Conservation (phyloP, 2,888 invertebrate genomes). For the Tridacna crocea region DNA sequence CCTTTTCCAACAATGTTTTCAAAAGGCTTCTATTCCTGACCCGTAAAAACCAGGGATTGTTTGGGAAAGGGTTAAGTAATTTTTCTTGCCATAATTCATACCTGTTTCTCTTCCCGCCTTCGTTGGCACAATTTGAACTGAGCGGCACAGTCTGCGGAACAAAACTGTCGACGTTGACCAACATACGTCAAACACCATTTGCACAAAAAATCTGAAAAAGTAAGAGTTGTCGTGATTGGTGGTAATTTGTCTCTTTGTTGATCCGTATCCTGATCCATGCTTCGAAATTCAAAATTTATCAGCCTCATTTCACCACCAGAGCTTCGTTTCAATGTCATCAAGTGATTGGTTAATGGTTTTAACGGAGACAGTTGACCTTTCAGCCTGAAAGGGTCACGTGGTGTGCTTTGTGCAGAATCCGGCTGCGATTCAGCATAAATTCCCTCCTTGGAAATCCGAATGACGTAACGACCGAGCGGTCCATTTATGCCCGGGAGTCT, state of each 20-base stretch:
- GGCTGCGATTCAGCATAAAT: conserved; percentile 20
- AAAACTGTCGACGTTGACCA: conserved; percentile 63
- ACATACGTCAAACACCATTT: conserved; percentile 64
- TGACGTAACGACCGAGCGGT: conserved; percentile 46
- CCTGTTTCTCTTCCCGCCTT: conserved; percentile 57
- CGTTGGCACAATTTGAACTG: conserved; percentile 61
- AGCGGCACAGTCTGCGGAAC: conserved; percentile 62
- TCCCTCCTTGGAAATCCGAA: conserved; percentile 32
- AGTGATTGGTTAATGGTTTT: conserved; percentile 40
- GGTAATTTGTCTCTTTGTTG: conserved; percentile 28
- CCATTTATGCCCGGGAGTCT: conserved; percentile 46
- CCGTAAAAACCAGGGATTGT: no score
- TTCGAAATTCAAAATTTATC: conserved; percentile 53
- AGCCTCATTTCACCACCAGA: conserved; percentile 37
- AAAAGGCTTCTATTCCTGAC: no score
- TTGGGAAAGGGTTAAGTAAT: no score
- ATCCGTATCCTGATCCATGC: conserved; percentile 37
- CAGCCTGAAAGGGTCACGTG: conserved; percentile 19
- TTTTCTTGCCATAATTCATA: not conserved
- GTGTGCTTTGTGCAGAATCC: conserved; percentile 10
- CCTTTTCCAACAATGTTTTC: no score
- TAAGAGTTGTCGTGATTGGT: conserved; percentile 53
- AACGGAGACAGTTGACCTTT: conserved; percentile 25
- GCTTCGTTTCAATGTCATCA: conserved; percentile 32
- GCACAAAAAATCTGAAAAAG: conserved; percentile 64